Percentiles rank a stretch among this genome's conserved stretches.
phyloP scores from a whole-genome alignment of 2,888 invertebrate species.

The Trichacis sp. region DNA sequence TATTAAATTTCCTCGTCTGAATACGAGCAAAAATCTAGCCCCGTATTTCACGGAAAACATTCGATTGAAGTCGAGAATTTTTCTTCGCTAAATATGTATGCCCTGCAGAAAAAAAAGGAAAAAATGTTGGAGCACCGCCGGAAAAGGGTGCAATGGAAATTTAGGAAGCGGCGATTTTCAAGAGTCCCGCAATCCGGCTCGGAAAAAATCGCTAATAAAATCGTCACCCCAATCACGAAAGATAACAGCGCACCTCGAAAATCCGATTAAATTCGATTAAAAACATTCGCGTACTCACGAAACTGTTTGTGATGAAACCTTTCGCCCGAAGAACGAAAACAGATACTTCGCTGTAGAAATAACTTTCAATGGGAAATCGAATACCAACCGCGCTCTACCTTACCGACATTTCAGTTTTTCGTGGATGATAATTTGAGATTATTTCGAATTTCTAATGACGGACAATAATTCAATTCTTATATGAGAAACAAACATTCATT shows the following conservation, averaged over 20 bases:
- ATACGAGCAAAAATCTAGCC: no score
- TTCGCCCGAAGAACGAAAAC: neutral
- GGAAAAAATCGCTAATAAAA: conserved; percentile 1
- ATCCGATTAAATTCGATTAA: conserved; percentile 14
- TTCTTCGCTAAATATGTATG: conserved; percentile 6
- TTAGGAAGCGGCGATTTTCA: neutral
- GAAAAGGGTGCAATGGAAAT: conserved; percentile 8
- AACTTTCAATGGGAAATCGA: neutral
- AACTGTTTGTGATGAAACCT: neutral
- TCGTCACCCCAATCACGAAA: conserved; percentile 10
- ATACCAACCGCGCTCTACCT: neutral
- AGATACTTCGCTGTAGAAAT: neutral
- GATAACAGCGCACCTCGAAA: neutral
- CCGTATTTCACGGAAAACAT: conserved; percentile 10
- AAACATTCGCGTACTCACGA: neutral
- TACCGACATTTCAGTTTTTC: no score
- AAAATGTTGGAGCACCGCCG: neutral
- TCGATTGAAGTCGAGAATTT: conserved; percentile 11
- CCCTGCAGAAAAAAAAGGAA: neutral
- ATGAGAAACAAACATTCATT: no score
- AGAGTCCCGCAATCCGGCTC: neutral
- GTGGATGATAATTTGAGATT: no score
- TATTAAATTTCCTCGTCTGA: no score
- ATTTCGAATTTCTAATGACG: no score
- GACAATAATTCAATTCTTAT: no score